Evolutionary conservation across 2,113 vertebrate genomes (phyloP), one percentile per base, ranked within the genome.

Genomic region (Ellobius talpinus): DNA sequence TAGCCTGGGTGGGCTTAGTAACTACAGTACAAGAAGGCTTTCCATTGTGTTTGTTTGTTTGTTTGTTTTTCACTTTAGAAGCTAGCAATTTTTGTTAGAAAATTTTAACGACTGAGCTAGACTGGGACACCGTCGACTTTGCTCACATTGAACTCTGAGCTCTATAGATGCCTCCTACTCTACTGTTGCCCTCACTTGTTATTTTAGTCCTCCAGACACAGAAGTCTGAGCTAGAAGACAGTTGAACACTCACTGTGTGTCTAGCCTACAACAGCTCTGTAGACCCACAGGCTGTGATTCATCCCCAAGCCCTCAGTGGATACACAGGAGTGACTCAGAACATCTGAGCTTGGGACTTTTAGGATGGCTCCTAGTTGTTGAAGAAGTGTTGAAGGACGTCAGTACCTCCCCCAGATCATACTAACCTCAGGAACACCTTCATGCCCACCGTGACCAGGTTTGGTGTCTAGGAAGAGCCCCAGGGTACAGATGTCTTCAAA

Each of bases 31-130:
- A 89, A 88, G 21, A 29, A 33, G 7, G 39, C 5, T 97, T 82
- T 78, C 45, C 24, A 19, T 31, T 52, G 7, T 47, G 7, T 89
- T 85, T 68, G 29, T 91, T 91, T 87, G n/a, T n/a, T 73, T 84
- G 52, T 89, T 84, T 87, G 95, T 93, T 31, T 96, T 93, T 29
- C 26, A n/a, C 26, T 77, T 68, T 3, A 52, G 84, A 91, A 89
- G 65, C 29, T 73, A 92, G 1, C 50, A 87, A 58, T 84, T 70
- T 52, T 85, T 90, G 7, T 81, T 95, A 85, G 39, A 93, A 17
- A 7, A 84, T 88, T 86, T 21, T 87, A 78, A 79, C 52, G 50
- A 96, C 84, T 52, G 23, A 70, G n/a, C 13, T 14, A 8, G 85
- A 52, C 47, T 68, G 11, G 13, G 36, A 23, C 29, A 89, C n/a